Conservation (phyloP, 2,113 vertebrate species). For the Lipotes vexillifer region DNA sequence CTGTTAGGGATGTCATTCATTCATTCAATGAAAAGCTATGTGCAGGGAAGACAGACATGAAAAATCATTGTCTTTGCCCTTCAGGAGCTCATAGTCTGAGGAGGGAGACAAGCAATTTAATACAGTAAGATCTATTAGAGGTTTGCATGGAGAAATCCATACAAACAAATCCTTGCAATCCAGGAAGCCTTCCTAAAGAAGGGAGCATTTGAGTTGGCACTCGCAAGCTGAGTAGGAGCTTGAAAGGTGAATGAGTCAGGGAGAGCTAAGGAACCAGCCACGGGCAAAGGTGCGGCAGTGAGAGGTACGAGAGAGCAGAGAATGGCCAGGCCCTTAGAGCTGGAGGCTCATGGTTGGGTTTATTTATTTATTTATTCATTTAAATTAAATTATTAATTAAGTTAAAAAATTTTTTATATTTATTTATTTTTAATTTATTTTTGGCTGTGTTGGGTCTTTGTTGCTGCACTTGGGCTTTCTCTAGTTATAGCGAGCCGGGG, state of each 20-base stretch:
- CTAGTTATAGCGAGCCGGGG: too few relatives aligned
- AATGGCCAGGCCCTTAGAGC: neutral
- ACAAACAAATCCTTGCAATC: neutral
- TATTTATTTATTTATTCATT: neutral
- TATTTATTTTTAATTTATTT: too few relatives aligned
- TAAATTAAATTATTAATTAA: neutral
- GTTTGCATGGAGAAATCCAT: neutral
- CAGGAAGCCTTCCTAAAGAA: slow-evolving; percentile 19
- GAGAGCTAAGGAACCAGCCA: neutral
- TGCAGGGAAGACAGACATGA: neutral
- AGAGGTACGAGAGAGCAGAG: neutral
- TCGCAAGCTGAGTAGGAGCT: neutral
- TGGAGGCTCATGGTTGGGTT: neutral
- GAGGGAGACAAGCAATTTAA: slow-evolving; percentile 15
- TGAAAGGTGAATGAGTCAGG: neutral
- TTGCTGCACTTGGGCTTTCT: too few relatives aligned
- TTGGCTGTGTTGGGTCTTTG: too few relatives aligned
- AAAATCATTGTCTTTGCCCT: slow-evolving; percentile 23
- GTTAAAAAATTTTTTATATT: accelerated
- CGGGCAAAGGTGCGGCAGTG: neutral
- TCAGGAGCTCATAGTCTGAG: neutral
- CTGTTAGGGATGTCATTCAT: neutral
- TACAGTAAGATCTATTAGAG: slow-evolving; percentile 8
- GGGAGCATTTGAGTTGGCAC: neutral
- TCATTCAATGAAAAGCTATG: neutral